Percentiles rank a stretch among this genome's conserved stretches.
phyloP scores from a whole-genome alignment of 1,140 invertebrate genomes.

The Ptiloglossa arizonensis region DNA sequence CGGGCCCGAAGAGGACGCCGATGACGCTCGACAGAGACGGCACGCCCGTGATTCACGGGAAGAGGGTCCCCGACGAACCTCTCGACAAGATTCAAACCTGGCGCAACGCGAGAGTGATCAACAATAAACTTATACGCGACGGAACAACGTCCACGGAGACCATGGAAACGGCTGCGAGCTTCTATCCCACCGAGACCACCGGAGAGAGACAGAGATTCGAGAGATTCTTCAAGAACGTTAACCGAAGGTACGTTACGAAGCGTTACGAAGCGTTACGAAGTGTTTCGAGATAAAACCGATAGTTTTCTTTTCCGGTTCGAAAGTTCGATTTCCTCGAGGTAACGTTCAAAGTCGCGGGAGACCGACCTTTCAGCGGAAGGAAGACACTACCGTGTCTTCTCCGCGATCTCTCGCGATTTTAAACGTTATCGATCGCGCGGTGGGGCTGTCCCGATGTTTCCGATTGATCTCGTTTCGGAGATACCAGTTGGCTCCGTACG shows the following conservation, averaged over 20 bases:
- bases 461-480: too few species aligned
- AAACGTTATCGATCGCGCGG: too few species aligned
- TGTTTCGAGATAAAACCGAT: too few species aligned
- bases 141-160: not conserved
- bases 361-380: too few species aligned
- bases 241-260: conserved; percentile 70
- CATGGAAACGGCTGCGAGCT: not conserved
- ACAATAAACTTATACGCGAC: conserved; percentile 86
- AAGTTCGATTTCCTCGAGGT: too few species aligned
- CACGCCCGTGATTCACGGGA: conserved; percentile 90
- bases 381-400: too few species aligned
- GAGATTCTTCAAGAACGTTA: conserved; percentile 74
- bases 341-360: too few species aligned
- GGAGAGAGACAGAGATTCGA: conserved; percentile 71
- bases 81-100: conserved; percentile 89
- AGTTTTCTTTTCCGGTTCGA: too few species aligned
- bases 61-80: conserved; percentile 91
- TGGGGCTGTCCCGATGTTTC: too few species aligned
- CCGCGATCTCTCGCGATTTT: too few species aligned
- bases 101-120: conserved; percentile 93
- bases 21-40: conserved; percentile 85
- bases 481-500: too few species aligned
- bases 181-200: conserved; percentile 13
- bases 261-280: too few species aligned
- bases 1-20: conserved; percentile 62